Conservation (phyloP, 2,888 invertebrate genomes). For the Encarsia formosa region DNA sequence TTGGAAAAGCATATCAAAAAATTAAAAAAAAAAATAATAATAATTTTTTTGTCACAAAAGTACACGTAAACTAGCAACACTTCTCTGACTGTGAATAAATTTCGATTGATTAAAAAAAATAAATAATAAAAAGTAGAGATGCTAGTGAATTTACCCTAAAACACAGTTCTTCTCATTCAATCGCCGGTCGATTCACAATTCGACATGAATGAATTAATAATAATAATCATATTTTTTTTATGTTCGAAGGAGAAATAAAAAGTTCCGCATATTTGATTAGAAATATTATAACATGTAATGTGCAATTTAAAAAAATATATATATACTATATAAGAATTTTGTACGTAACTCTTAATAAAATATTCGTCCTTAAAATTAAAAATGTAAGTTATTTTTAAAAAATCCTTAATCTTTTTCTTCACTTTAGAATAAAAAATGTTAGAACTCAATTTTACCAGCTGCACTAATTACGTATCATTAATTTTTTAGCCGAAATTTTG, state of each 20-base stretch:
- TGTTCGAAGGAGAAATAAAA: slow-evolving; percentile 14
- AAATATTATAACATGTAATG: slow-evolving; percentile 12
- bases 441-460: too few relatives aligned
- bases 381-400: background rate
- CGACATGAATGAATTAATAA: slow-evolving; percentile 5
- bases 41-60: background rate
- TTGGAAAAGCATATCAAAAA: slow-evolving; percentile 22
- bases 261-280: slow-evolving; percentile 19
- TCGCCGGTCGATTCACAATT: slow-evolving; percentile 3
- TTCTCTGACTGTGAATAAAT: slow-evolving; percentile 6
- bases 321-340: slow-evolving; percentile 26
- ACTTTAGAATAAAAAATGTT: background rate
- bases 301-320: slow-evolving; percentile 16
- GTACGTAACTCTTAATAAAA: slow-evolving; percentile 29
- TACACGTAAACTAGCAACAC: slow-evolving; percentile 10
- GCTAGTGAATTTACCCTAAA: too few relatives aligned
- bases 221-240: slow-evolving; percentile 14
- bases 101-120: slow-evolving; percentile 1
- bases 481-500: too few relatives aligned
- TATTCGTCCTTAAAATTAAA: slow-evolving; percentile 18
- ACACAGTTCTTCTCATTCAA: slow-evolving; percentile 11
- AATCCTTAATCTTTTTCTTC: background rate
- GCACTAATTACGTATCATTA: too few relatives aligned
- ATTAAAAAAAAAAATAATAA: slow-evolving; percentile 4
- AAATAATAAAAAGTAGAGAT: slow-evolving; percentile 5